Base-by-base conservation (phyloP, 1,140 invertebrate genomes). In the Helicoverpa zea region DNA sequence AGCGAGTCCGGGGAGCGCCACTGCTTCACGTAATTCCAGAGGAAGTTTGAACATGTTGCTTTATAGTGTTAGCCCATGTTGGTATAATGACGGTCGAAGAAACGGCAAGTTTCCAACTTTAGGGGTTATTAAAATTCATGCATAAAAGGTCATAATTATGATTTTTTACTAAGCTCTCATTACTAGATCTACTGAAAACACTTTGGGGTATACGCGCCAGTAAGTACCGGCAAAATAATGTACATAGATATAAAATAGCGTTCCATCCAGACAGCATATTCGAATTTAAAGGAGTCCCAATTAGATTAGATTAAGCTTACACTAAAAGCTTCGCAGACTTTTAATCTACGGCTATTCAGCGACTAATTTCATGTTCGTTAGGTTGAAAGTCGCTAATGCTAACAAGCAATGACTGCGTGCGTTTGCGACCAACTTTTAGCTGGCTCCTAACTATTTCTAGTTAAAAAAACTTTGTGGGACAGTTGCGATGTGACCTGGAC, bases 21-120 rank as follows among this genome's bases (percentile, higher is more conserved):
- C 49, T 52, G 78, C 76, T 72, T 82, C 74, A 83, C 64, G 80
- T 86, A 85, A 88, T 83, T 82, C 83, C 61, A 58, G 70, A 59
- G 59, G 74, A 80, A 87, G 73, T 83, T 86, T 80, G 73, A 63
- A 80, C 75, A 79, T 83, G 63, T 79, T 78, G 51, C 56, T 52
- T 63, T 77, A 43, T 43, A 30, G 18, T 47, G 23, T 75, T 35
- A 75, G 52, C 54, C 11, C 54, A 49, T 49, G 68, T 72, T 51
- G 68, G 13, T 29, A 72, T 72, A 30, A 72, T 72, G 58, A 61
- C 18, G 64, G 64, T 23, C 35, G 64, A 68, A 16, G 18, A 68
- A 49, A 68, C 3, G 47, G 12, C 43, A 10, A 29, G 58, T 29
- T 30, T 68, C n/a, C n/a, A 18, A 68, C 43, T 47, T 68, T 18